phyloP scores from a whole-genome alignment of 2,888 invertebrate genomes.

The Phasia obesa region DNA sequence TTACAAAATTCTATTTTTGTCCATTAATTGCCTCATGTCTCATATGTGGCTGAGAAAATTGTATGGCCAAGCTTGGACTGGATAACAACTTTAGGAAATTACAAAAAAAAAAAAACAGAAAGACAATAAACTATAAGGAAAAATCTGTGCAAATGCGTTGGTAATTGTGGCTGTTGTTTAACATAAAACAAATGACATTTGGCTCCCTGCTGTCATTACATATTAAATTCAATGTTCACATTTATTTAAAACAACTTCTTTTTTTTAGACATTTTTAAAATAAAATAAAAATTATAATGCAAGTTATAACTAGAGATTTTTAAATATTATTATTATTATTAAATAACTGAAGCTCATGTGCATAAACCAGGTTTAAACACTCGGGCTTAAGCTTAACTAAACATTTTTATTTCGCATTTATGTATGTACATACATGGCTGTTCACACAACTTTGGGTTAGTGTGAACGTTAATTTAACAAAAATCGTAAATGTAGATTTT shows the following conservation, averaged over 20 bases:
- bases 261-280: neutral
- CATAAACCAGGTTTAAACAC: neutral
- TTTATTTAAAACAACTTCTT: conserved; percentile 27
- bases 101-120: neutral
- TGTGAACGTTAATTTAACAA: no score
- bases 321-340: neutral
- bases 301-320: neutral
- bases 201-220: conserved; percentile 69
- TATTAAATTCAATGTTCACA: conserved; percentile 69
- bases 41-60: conserved; percentile 44
- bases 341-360: neutral
- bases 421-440: no score
- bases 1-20: neutral
- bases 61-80: conserved; percentile 59
- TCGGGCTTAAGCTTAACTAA: no score
- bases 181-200: conserved; percentile 68
- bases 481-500: no score
- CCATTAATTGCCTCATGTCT: conserved; percentile 56
- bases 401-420: no score
- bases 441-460: no score
- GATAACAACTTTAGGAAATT: conserved; percentile 53
- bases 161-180: conserved; percentile 28
- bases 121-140: neutral
- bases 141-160: conserved; percentile 54
- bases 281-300: neutral